Evolutionary conservation across 2,113 vertebrate genomes (phyloP).

Genomic region (Chunga burmeisteri): DNA sequence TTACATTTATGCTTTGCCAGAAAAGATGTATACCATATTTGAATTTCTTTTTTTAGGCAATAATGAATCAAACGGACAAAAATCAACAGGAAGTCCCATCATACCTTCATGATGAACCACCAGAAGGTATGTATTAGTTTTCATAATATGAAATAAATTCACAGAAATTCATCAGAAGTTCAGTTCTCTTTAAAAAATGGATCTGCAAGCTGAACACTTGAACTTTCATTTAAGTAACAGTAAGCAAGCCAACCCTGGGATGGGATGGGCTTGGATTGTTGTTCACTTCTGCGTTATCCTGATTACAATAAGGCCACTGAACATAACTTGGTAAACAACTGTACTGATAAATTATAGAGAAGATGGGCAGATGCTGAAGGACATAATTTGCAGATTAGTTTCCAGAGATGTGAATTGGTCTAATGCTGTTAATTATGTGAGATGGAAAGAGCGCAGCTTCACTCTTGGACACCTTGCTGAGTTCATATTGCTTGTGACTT

Average conservation of each 20-base stretch:
- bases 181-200: background rate
- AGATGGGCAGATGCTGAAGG: background rate
- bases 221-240: background rate
- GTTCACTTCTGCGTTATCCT: background rate
- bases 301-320: background rate
- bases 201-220: background rate
- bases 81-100: slow-evolving; percentile 82
- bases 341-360: background rate
- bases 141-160: background rate
- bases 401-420: background rate
- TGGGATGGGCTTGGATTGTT: background rate
- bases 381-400: background rate
- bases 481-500: background rate
- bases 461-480: background rate
- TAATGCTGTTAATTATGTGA: background rate
- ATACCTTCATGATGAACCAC: slow-evolving; percentile 84
- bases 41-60: slow-evolving; percentile 68
- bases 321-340: background rate
- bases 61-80: slow-evolving; percentile 89
- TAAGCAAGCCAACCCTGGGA: background rate
- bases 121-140: slow-evolving; percentile 76
- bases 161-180: background rate
- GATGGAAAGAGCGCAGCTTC: background rate
- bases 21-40: background rate
- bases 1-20: background rate